A percentile compares a stretch with the other conserved stretches of the same genome.
Conservation (phyloP, 2,888 invertebrate genomes). For the Heliconius ismenius region DNA sequence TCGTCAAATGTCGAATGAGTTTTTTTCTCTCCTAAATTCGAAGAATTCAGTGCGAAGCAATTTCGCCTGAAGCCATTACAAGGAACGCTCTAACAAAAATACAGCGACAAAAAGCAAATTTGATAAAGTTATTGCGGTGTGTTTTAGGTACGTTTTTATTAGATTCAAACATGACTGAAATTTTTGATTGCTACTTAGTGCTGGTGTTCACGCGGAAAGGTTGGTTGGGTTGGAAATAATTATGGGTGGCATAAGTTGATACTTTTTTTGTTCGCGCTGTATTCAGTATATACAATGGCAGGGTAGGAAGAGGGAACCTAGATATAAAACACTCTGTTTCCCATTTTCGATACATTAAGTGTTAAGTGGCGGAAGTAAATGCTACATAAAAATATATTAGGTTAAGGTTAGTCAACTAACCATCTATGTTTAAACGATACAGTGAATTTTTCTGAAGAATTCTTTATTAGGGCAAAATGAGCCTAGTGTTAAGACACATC, state of each 20-base stretch:
- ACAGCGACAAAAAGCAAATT: constrained; percentile 24
- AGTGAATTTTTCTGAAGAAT: too few relatives aligned
- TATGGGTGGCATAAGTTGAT: neutral
- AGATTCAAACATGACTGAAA: constrained; percentile 10
- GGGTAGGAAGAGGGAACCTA: neutral
- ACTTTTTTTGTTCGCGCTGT: neutral
- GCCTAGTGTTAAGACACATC: too few relatives aligned
- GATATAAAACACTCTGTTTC: neutral
- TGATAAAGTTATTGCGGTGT: constrained; percentile 25
- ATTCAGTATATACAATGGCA: neutral
- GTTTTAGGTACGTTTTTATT: constrained; percentile 20
- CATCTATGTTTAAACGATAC: too few relatives aligned
- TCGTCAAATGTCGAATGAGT: constrained; percentile 34
- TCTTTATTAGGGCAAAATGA: too few relatives aligned
- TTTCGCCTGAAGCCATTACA: constrained; percentile 29
- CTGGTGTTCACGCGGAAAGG: neutral
- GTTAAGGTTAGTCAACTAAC: too few relatives aligned
- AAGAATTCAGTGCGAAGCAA: constrained; percentile 35
- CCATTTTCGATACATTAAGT: neutral
- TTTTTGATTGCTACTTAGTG: constrained; percentile 24
- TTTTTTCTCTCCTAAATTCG: constrained; percentile 28
- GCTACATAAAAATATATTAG: too few relatives aligned
- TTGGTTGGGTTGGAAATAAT: neutral
- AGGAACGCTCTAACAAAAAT: constrained; percentile 28
- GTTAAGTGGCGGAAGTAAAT: too few relatives aligned